Conservation (phyloP, 53 echinoderm and acorn worm species). For the Paracentrotus lividus region DNA sequence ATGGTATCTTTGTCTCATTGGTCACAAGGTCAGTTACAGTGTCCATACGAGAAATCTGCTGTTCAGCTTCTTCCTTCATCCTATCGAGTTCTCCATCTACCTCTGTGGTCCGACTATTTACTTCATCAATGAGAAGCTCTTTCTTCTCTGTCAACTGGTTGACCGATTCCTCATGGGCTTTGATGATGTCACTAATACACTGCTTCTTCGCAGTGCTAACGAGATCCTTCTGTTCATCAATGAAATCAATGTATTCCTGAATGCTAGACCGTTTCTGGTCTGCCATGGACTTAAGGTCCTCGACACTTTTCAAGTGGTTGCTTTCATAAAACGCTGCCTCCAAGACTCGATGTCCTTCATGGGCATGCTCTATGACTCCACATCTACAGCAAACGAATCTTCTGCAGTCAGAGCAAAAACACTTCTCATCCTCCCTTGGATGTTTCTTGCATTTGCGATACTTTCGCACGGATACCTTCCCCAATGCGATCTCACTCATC, state of each 20-base stretch:
- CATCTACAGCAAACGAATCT: conserved; percentile 43
- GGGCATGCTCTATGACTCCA: neutral
- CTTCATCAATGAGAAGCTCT: neutral
- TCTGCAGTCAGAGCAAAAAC: conserved; percentile 27
- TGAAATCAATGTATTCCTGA: conserved; percentile 1
- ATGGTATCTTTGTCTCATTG: neutral
- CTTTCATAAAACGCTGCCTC: neutral
- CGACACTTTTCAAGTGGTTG: neutral
- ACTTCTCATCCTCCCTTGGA: too few relatives aligned
- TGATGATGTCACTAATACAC: neutral
- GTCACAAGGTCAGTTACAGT: neutral
- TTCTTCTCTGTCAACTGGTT: too few relatives aligned
- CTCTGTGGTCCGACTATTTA: neutral
- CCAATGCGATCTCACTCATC: too few relatives aligned
- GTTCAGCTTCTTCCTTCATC: neutral
- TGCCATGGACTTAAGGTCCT: neutral
- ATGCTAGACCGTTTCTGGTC: neutral
- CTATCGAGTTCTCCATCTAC: neutral
- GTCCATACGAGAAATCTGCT: neutral
- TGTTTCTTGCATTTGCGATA: too few relatives aligned
- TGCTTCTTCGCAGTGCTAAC: neutral
- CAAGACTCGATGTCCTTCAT: conserved; percentile 13
- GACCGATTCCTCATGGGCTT: conserved; percentile 21
- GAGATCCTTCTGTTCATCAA: neutral
- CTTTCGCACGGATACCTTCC: too few relatives aligned